Percentiles rank a stretch among this genome's conserved stretches.
phyloP scores from a whole-genome alignment of 2,113 vertebrate species.

The Myrmophylax atrothorax region DNA sequence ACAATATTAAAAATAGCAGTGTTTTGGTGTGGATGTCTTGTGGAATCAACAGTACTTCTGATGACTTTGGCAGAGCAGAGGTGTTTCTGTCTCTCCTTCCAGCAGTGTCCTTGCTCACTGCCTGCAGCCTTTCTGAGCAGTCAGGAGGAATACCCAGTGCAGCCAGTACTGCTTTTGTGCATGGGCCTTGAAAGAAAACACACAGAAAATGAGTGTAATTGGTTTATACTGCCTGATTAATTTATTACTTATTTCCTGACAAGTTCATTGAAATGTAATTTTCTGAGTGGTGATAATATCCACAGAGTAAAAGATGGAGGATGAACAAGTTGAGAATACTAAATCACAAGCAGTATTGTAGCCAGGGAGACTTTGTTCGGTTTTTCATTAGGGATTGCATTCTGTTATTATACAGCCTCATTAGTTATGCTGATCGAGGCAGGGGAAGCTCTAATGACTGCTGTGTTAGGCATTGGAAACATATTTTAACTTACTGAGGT shows the following conservation, averaged over 20 bases:
- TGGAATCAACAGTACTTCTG: background rate
- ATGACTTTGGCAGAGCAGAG: background rate
- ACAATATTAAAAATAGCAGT: too few species aligned
- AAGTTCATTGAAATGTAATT: conserved; percentile 71
- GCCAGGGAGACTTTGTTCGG: background rate
- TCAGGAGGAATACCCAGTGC: background rate
- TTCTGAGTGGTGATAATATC: conserved; percentile 65
- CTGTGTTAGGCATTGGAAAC: conserved; percentile 7
- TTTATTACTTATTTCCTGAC: conserved; percentile 68
- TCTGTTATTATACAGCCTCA: conserved; percentile 38
- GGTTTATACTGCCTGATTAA: conserved; percentile 62
- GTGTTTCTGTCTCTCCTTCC: background rate
- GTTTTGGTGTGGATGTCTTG: background rate
- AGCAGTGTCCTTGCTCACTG: rapidly evolving
- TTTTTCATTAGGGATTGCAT: conserved; percentile 55
- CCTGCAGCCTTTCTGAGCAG: background rate
- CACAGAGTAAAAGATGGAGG: conserved; percentile 55
- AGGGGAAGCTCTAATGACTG: conserved; percentile 46
- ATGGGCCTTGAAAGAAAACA: conserved; percentile 18
- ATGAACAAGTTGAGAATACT: conserved; percentile 50
- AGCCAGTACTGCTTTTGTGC: background rate
- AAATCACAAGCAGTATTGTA: background rate
- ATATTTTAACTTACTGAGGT: conserved; percentile 47
- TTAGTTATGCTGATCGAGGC: conserved; percentile 54
- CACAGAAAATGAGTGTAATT: conserved; percentile 52